Evolutionary conservation across 2,797 vertebrate species (phyloP), one percentile per base, ranked within the genome.

Genomic region (Chloroceryle amazona): DNA sequence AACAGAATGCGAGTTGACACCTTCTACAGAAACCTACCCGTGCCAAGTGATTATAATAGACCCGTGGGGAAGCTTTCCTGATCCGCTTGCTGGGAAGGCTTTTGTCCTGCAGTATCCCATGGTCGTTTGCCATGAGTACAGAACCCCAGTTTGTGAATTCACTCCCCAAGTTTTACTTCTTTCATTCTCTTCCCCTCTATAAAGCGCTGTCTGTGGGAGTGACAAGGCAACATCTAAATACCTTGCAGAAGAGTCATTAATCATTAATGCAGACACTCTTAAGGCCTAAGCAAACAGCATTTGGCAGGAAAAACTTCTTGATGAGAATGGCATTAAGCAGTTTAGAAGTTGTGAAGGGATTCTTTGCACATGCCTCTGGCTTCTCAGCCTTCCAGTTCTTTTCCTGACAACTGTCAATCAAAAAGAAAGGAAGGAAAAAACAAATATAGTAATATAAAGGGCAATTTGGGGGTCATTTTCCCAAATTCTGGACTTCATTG

Each of bases 301-400:
- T 95, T 91, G 75, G 61, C 80, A 96, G 75, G 31, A 78, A 85
- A 76, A 87, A 8, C 26, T 66, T 95, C 86, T 91, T 84, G 83
- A 91, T 84, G 93, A 95, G 66, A 83, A 72, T 46, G 13, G 19
- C 29, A 62, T 81, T 88, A 81, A 90, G 68, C 15, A 31, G 25
- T 93, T 83, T 88, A 8, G 74, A 91, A 93, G 15, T 28, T 0
- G 0, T 51, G 57, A 76, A 74, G 16, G 28, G 47, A 63, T 92
- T 65, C 23, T 92, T 57, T 71, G 37, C 52, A 39, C 13, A 6
- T 74, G 21, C 6, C 31, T 78, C 31, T 3, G 9, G 26, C 33
- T 91, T 83, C 54, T 92, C 42, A 76, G 21, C 33, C 23, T 89
- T 92, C 21, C 35, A 54, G 11, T 49, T 76, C 35, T 81, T 90